Evolutionary conservation across 2,113 vertebrate species (phyloP), one percentile per base, ranked within the genome.

Genomic region (Oxyruncus cristatus): DNA sequence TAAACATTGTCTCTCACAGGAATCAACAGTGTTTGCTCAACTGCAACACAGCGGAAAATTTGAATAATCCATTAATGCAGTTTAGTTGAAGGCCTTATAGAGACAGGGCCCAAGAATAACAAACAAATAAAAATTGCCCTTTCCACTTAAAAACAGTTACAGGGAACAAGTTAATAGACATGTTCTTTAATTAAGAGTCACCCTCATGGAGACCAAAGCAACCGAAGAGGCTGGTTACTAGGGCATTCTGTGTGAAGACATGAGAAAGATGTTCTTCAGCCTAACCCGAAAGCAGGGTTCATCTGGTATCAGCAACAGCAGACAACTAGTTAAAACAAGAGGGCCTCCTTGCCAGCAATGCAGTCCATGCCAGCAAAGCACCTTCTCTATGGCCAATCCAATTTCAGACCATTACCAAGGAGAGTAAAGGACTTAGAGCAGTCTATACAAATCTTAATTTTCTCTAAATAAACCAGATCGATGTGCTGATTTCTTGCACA

Each of bases 271-370:
- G 37, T 33, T 75, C n/a, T 63, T 49, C 42, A 32, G 62, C 52
- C 28, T 49, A 49, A 39, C 30, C 23, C 0, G 0, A 37, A n/a
- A 80, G 13, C 8, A 72, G 39, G 22, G 46, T 55, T 46, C 22
- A 59, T 9, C 27, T 30, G 14, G 10, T 15, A 77, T 37, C 21
- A 81, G 37, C 41, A 81, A 47, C 19, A 66, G 50, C 82, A 49
- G 35, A 37, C 22, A 35, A 5, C 5, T 4, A 42, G 10, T 14
- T 41, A 61, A 19, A 81, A 47, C 1, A 4, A 39, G 41, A 68
- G 18, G 53, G 37, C 11, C 7, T 35, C 18, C 50, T 24, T 23
- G 49, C 49, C 49, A 27, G 24, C 24, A 50, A 15, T 27, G 15
- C 41, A 70, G 41, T 4, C 46, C 9, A 7, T 2, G 5, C 24